Base-by-base conservation (phyloP, 2,888 invertebrate genomes). In the Nemotelus nigrinus region DNA sequence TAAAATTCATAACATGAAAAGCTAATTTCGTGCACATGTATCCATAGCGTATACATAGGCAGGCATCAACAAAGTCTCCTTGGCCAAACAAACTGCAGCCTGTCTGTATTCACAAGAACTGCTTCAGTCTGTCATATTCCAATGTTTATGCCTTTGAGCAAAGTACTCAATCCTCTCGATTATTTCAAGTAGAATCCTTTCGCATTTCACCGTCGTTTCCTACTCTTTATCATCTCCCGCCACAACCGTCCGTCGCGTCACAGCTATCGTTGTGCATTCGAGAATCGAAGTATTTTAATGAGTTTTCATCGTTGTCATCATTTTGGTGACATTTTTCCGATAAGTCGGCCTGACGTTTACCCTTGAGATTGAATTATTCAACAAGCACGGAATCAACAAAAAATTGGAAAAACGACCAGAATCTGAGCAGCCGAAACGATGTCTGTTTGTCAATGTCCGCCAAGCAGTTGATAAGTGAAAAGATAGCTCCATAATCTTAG, bases 281-380 rank as follows among this genome's bases (percentile, higher is more conserved):
- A 58, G 25, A 25, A 48, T 74, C 48, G 63, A 50, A 48, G 60
- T 74, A 74, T 74, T 74, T 74, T 74, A 74, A 74, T 74, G 74
- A 74, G 63, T 74, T 74, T 74, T 60, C 74, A 60, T 57, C 60
- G 74, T 60, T 74, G 74, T 74, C 74, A 74, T 74, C 74, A 63
- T 74, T 74, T 70, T 74, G 48, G 63, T 60, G 63, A 74, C 63
- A 74, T 74, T 60, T 74, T 74, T 70, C 70, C 70, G 70, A 70
- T 70, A 70, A 70, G 70, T 70, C 63, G 48, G 63, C n/a, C 63
- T 47, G 25, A n/a, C 53, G 58, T 47, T 72, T 58, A 55, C 70
- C 47, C 58, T 74, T 48, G 74, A 48, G 74, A 74, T 60, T 74
- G 74, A 74, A 74, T 74, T 74, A 74, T 74, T 74, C 74, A 74